Conservation (phyloP, 2,113 vertebrate species). For the Spilogale gracilis region DNA sequence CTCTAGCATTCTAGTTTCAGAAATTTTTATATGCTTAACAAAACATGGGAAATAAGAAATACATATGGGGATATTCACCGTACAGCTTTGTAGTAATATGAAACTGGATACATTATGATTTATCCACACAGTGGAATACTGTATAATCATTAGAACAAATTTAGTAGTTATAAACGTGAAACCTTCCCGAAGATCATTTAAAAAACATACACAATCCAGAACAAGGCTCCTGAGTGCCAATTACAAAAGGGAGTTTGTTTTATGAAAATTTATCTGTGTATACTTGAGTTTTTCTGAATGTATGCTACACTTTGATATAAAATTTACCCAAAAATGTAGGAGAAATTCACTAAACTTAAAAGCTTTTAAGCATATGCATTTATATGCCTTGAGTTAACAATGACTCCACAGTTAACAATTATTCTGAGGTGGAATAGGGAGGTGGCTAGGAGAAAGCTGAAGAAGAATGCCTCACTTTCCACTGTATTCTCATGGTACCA, state of each 20-base stretch:
- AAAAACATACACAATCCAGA: background rate
- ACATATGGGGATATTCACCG: background rate
- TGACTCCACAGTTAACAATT: background rate
- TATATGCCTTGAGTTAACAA: background rate
- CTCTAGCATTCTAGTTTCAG: background rate
- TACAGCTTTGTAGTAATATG: background rate
- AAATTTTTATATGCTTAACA: background rate
- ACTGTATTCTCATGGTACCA: background rate
- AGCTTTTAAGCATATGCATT: background rate
- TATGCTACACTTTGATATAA: background rate
- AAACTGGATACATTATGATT: background rate
- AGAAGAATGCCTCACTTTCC: background rate
- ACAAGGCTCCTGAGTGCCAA: background rate
- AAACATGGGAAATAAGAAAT: background rate
- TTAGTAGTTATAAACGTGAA: background rate
- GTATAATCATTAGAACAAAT: background rate
- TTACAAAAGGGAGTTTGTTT: background rate
- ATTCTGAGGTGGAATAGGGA: background rate
- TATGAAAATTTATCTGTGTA: background rate
- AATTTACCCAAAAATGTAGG: background rate
- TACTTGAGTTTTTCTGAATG: background rate
- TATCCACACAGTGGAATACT: background rate
- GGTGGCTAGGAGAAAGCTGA: background rate
- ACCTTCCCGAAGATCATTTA: background rate
- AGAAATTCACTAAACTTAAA: conserved; percentile 13